Conservation (phyloP, 1,140 invertebrate species). For the Drosophila melanica region DNA sequence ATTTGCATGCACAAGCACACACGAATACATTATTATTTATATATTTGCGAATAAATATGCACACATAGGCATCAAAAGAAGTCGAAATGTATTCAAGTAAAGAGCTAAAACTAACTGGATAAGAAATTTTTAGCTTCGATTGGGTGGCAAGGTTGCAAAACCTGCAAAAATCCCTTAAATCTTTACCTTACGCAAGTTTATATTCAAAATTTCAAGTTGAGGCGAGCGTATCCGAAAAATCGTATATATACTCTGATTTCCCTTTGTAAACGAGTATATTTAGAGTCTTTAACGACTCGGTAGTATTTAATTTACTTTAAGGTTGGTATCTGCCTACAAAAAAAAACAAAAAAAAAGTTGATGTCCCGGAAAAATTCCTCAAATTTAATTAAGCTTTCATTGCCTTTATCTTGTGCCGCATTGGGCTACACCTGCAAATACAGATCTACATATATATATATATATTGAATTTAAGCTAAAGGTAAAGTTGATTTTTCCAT, state of each 20-base stretch:
- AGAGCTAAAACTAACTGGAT: too few relatives aligned
- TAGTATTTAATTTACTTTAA: neutral
- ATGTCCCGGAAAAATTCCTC: constrained; percentile 25
- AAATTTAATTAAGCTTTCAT: constrained; percentile 54
- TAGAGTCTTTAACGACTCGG: too few relatives aligned
- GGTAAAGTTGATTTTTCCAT: constrained; percentile 73
- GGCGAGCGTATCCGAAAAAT: too few relatives aligned
- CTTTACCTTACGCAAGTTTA: too few relatives aligned
- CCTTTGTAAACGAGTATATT: too few relatives aligned
- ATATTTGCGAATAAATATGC: constrained; percentile 53
- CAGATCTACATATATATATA: neutral
- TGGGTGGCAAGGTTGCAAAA: too few relatives aligned
- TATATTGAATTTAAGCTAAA: constrained; percentile 47
- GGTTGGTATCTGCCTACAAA: too few relatives aligned
- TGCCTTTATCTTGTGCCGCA: constrained; percentile 17
- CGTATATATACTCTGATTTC: too few relatives aligned
- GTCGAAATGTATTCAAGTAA: neutral
- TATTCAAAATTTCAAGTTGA: too few relatives aligned
- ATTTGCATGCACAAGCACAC: constrained; percentile 35
- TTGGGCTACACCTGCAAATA: neutral
- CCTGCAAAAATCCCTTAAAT: too few relatives aligned
- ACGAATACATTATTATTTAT: constrained; percentile 55
- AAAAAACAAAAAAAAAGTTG: neutral
- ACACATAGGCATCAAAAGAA: neutral
- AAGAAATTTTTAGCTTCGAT: too few relatives aligned